Evolutionary conservation across 2,888 invertebrate species (phyloP).

Genomic region (Drosophila neotestacea): DNA sequence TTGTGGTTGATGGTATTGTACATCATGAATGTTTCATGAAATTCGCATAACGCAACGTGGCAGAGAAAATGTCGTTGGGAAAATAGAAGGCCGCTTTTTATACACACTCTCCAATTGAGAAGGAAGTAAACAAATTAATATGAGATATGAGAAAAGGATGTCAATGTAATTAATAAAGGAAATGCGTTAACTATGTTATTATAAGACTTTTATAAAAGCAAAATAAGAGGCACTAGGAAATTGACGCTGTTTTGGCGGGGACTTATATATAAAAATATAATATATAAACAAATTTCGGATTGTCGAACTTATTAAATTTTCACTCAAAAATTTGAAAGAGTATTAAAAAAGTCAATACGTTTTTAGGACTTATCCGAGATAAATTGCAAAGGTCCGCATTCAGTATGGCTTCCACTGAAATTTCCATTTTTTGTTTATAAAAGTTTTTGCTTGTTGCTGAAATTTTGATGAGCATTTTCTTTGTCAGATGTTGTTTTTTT

Average conservation of each 20-base stretch:
- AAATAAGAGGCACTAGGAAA: neutral
- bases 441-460: conserved; percentile 77
- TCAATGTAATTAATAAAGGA: neutral
- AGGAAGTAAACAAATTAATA: neutral
- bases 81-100: neutral
- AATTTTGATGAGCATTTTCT: conserved; percentile 72
- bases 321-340: neutral
- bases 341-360: neutral
- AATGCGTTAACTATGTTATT: neutral
- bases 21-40: conserved; percentile 69
- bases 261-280: too few species aligned
- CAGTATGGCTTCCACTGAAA: conserved; percentile 52
- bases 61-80: conserved; percentile 2
- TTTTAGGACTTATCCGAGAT: conserved; percentile 4
- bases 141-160: neutral
- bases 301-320: too few species aligned
- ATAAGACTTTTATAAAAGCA: too few species aligned
- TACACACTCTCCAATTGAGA: conserved; percentile 5
- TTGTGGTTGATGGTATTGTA: conserved; percentile 28
- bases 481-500: conserved; percentile 22
- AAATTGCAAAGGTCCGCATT: conserved; percentile 10
- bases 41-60: conserved; percentile 35
- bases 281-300: too few species aligned
- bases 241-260: neutral
- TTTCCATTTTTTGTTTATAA: conserved; percentile 47